Evolutionary conservation across 1,140 invertebrate genomes (phyloP).

Genomic region (Drosophila sproati): DNA sequence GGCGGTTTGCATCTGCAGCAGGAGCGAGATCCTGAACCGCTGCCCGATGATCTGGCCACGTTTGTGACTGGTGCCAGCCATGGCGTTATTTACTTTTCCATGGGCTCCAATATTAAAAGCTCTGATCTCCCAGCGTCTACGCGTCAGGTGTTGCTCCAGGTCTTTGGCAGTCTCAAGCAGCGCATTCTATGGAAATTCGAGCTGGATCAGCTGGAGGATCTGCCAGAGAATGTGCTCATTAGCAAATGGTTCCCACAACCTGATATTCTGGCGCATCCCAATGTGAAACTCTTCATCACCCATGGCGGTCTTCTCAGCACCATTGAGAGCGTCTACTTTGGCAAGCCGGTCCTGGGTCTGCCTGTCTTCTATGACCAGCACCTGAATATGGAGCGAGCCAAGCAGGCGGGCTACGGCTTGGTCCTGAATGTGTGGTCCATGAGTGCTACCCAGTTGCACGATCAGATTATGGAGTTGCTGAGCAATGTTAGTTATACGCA

Average conservation of each 20-base stretch:
- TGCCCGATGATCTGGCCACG: constrained; percentile 81
- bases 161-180: constrained; percentile 85
- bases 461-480: constrained; percentile 47
- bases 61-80: constrained; percentile 87
- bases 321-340: constrained; percentile 90
- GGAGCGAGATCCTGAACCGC: constrained; percentile 63
- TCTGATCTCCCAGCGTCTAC: constrained; percentile 85
- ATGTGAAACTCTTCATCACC: constrained; percentile 89
- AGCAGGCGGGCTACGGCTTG: constrained; percentile 85
- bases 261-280: constrained; percentile 89
- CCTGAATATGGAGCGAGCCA: constrained; percentile 85
- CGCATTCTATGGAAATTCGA: constrained; percentile 87
- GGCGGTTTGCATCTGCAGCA: constrained; percentile 86
- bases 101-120: constrained; percentile 88
- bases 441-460: constrained; percentile 36
- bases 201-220: constrained; percentile 85
- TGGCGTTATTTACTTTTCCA: constrained; percentile 89
- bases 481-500: constrained; percentile 46
- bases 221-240: constrained; percentile 88
- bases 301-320: constrained; percentile 90
- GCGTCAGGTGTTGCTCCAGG: constrained; percentile 85
- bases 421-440: constrained; percentile 48
- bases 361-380: constrained; percentile 89
- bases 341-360: constrained; percentile 89
- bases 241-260: constrained; percentile 89